These are phyloP conservation scores for Lasioglossum lativentre DNA, from an alignment of 2,888 invertebrate genomes.

Conservation along the genomic window DNA sequence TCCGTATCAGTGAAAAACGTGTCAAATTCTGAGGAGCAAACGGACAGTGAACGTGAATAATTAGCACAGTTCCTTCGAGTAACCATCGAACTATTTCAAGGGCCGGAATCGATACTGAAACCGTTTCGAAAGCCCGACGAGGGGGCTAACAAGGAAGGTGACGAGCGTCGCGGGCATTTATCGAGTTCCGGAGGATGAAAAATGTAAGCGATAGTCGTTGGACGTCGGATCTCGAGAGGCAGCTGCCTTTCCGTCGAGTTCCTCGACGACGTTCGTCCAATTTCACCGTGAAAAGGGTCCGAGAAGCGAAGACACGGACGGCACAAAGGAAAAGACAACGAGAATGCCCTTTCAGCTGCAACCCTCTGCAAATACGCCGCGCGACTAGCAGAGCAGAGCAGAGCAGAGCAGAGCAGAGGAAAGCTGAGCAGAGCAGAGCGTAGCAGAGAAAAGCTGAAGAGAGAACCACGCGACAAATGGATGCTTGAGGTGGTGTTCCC, in stretches of 20 bases:
- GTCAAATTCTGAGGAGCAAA: neutral
- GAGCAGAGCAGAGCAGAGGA: neutral
- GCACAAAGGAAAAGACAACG: conserved; percentile 40
- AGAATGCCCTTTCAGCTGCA: conserved; percentile 37
- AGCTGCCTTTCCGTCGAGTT: neutral
- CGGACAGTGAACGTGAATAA: neutral
- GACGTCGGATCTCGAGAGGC: neutral
- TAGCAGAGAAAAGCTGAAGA: neutral
- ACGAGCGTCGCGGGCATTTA: neutral
- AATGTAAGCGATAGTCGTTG: conserved; percentile 4
- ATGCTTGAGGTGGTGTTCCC: conserved; percentile 43
- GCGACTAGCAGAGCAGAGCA: neutral
- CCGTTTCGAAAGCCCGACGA: neutral
- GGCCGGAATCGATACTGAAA: neutral
- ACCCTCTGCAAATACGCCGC: conserved; percentile 52
- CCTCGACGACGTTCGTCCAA: conserved; percentile 27
- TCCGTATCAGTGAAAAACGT: neutral
- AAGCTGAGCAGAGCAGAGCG: neutral
- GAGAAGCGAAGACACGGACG: conserved; percentile 33
- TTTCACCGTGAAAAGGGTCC: conserved; percentile 34
- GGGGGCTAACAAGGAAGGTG: neutral
- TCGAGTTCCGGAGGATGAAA: neutral
- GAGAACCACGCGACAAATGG: conserved; percentile 49
- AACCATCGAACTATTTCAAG: neutral
- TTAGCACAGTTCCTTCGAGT: neutral